Percentiles rank a stretch among this genome's conserved stretches.
Evolutionary conservation across 2,888 invertebrate species (phyloP).

Genomic region (Leptinotarsa tumamoca): DNA sequence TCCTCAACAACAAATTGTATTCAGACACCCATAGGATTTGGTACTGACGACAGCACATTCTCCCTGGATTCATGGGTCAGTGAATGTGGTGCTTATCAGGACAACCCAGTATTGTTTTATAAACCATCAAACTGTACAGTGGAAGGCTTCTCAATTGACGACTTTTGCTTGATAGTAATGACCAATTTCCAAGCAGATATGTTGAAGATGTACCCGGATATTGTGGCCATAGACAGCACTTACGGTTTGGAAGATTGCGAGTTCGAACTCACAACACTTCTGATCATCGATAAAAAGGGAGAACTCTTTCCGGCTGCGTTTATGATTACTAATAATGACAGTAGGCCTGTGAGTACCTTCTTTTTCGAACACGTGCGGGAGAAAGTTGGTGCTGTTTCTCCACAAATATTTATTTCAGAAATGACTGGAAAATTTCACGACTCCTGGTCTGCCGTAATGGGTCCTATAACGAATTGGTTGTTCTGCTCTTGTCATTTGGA

Average conservation of each 20-base stretch:
- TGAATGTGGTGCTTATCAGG: background rate
- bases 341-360: background rate
- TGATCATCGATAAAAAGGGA: conserved; percentile 14
- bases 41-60: background rate
- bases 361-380: conserved; percentile 3
- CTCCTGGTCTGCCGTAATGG: conserved; percentile 3
- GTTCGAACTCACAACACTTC: conserved; percentile 2
- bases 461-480: conserved; percentile 6
- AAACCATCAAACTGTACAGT: background rate
- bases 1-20: background rate
- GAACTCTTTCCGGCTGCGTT: conserved; percentile 5
- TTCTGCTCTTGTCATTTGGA: conserved; percentile 12
- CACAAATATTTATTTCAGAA: conserved; percentile 16
- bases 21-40: background rate
- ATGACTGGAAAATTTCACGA: conserved; percentile 18
- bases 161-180: conserved; percentile 18
- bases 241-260: conserved; percentile 16
- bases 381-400: conserved; percentile 1
- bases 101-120: conserved; percentile 17
- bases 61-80: conserved; percentile 5
- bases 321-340: conserved; percentile 13
- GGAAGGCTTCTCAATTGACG: background rate
- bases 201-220: conserved; percentile 4
- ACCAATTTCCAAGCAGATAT: conserved; percentile 16
- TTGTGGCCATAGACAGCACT: conserved; percentile 10